A percentile compares a stretch with the other conserved stretches of the same genome.
phyloP scores from a whole-genome alignment of 2,888 invertebrate genomes.

The Caenorhabditis macrosperma region DNA sequence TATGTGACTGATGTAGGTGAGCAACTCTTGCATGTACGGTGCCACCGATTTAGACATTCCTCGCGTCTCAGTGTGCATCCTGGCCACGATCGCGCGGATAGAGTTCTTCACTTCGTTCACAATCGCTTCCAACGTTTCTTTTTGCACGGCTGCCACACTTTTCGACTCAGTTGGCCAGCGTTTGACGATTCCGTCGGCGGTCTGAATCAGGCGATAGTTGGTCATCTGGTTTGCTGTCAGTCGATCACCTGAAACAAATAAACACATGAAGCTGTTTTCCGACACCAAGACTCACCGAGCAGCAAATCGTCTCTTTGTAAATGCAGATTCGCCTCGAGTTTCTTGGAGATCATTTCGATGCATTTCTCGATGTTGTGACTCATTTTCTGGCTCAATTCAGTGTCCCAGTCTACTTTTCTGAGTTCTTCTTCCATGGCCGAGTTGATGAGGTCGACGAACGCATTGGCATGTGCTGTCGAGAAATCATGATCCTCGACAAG shows the following conservation, averaged over 20 bases:
- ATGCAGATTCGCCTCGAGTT: conserved; percentile 66
- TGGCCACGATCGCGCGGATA: conserved; percentile 60
- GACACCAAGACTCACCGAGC: conserved; percentile 45
- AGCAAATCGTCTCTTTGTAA: conserved; percentile 60
- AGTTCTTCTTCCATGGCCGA: conserved; percentile 74
- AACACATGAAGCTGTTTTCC: too few species aligned
- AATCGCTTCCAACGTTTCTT: conserved; percentile 51
- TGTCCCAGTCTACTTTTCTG: conserved; percentile 75
- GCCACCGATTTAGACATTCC: conserved; percentile 60
- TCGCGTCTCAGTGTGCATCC: conserved; percentile 67
- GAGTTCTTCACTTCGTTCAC: conserved; percentile 48
- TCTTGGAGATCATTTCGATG: conserved; percentile 67
- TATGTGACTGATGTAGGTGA: conserved; percentile 63
- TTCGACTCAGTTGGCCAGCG: conserved; percentile 63
- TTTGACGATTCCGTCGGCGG: conserved; percentile 61
- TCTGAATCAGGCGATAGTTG: conserved; percentile 68
- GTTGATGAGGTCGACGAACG: conserved; percentile 72
- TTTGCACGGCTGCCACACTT: conserved; percentile 55
- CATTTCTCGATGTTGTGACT: conserved; percentile 63
- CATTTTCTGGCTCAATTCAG: conserved; percentile 70
- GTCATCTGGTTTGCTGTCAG: conserved; percentile 62
- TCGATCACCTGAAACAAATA: conserved; percentile 63
- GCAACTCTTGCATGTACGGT: conserved; percentile 68
- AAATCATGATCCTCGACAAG: conserved; percentile 85
- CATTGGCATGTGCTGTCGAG: conserved; percentile 59